Evolutionary conservation across 2,888 invertebrate genomes (phyloP).

Genomic region (Geophilus truncorum): DNA sequence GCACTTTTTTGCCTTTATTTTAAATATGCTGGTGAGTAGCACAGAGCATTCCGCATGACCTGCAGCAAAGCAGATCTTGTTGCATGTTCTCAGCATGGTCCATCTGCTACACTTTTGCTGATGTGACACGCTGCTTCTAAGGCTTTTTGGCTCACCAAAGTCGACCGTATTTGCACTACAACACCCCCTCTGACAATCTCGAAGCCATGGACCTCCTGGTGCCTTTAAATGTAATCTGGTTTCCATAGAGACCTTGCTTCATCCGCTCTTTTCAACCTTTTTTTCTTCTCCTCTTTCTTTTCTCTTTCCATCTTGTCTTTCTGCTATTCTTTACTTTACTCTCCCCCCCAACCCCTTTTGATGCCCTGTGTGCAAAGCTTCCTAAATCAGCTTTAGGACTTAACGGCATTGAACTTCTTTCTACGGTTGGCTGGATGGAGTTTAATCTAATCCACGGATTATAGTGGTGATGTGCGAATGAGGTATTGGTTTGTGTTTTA

Average conservation of each 20-base stretch:
- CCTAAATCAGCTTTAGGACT: constrained; percentile 24
- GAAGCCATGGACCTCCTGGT: constrained; percentile 24
- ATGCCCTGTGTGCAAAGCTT: constrained; percentile 20
- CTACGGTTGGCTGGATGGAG: constrained; percentile 23
- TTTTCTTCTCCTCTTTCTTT: background rate
- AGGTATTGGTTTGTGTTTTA: constrained; percentile 18
- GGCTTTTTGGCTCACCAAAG: constrained; percentile 21
- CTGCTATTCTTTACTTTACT: background rate
- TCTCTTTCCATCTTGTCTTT: background rate
- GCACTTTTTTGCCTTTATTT: background rate
- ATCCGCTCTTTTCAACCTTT: background rate
- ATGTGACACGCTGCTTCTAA: constrained; percentile 27
- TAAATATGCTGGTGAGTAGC: background rate
- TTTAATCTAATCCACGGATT: constrained; percentile 22
- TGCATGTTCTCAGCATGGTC: constrained; percentile 14
- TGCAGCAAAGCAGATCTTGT: background rate
- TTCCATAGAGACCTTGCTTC: constrained; percentile 22
- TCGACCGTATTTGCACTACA: constrained; percentile 21
- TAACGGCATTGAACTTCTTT: constrained; percentile 24
- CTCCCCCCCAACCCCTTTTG: background rate
- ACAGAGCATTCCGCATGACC: background rate
- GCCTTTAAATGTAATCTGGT: constrained; percentile 25
- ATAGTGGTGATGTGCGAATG: constrained; percentile 10
- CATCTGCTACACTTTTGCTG: constrained; percentile 27
- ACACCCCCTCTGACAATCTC: constrained; percentile 19